Evolutionary conservation across 2,797 vertebrate species (phyloP).

Genomic region (Diplodus puntazzo): DNA sequence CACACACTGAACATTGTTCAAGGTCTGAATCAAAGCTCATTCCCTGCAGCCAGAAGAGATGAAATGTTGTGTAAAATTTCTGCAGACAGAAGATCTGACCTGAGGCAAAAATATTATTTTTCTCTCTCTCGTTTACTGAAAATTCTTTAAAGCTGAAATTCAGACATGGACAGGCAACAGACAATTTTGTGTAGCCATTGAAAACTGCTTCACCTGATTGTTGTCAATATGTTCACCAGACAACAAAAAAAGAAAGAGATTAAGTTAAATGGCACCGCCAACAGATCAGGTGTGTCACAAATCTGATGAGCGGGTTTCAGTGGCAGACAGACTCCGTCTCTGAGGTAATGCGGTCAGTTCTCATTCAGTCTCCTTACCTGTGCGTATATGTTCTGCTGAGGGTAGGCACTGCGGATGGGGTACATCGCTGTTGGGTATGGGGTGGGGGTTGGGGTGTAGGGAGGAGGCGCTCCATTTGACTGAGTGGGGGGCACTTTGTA

Average conservation of each 20-base stretch:
- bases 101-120: neutral
- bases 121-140: no score
- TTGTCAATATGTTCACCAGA: neutral
- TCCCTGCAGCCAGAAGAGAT: neutral
- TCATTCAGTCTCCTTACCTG: slow-evolving; percentile 86
- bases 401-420: slow-evolving; percentile 99
- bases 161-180: neutral
- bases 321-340: neutral
- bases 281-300: neutral
- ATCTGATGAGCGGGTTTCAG: neutral
- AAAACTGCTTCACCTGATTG: slow-evolving; percentile 6
- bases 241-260: neutral
- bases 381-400: slow-evolving; percentile 98
- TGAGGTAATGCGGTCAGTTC: neutral
- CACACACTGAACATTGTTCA: neutral
- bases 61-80: neutral
- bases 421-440: slow-evolving; percentile 98
- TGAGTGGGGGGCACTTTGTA: slow-evolving; percentile 98
- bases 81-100: neutral
- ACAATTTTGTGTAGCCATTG: neutral
- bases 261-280: neutral
- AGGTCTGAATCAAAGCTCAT: neutral
- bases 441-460: slow-evolving; percentile 95
- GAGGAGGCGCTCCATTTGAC: slow-evolving; percentile 95
- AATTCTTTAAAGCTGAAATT: neutral